A percentile compares a stretch with the other conserved stretches of the same genome.
Conservation (phyloP, 2,888 invertebrate genomes). For the Nephrotoma guestfalica region DNA sequence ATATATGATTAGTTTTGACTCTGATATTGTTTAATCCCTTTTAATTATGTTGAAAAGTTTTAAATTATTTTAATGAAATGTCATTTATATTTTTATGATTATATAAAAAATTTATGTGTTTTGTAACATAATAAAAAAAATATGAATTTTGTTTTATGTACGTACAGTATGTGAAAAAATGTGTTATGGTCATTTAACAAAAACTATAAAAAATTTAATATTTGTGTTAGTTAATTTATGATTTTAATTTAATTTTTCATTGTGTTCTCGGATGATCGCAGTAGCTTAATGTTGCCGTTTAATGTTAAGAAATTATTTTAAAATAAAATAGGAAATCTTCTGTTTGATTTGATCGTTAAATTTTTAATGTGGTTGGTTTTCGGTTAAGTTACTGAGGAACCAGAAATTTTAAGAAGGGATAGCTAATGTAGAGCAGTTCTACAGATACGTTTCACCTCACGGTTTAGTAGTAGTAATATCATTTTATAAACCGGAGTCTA, state of each 20-base stretch:
- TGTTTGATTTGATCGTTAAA: background rate
- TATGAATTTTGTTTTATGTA: background rate
- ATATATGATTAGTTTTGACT: background rate
- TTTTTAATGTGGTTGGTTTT: too few species aligned
- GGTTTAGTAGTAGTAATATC: too few species aligned
- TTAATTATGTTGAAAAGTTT: background rate
- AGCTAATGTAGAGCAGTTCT: too few species aligned
- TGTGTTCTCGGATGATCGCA: background rate
- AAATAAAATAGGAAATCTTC: background rate
- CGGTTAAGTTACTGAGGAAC: too few species aligned
- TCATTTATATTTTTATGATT: background rate
- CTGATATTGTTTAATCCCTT: background rate
- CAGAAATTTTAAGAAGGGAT: too few species aligned
- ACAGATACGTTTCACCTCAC: too few species aligned
- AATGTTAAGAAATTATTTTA: background rate
- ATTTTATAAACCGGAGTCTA: too few species aligned
- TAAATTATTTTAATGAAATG: background rate
- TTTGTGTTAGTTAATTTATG: background rate
- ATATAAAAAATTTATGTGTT: background rate
- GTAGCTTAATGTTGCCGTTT: background rate
- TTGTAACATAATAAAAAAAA: background rate
- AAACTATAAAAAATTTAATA: background rate
- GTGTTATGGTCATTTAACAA: background rate
- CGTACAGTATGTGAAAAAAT: background rate
- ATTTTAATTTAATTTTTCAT: background rate